Percentiles rank a stretch among this genome's conserved stretches.
phyloP scores from a whole-genome alignment of 1,140 invertebrate genomes.

The Drosophila rufa region DNA sequence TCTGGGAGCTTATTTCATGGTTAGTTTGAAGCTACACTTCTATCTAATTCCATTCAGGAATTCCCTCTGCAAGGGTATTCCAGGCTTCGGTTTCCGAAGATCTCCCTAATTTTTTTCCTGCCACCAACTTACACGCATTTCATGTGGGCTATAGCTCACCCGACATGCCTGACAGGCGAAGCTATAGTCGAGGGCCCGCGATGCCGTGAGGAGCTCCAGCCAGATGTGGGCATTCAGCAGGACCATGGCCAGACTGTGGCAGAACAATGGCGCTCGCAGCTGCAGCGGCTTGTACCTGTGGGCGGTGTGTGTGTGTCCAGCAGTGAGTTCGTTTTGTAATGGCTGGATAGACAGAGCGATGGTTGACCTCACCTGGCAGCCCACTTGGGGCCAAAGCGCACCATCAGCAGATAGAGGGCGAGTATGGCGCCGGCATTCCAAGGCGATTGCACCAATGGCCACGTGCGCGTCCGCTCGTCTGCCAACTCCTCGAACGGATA shows the following conservation, averaged over 20 bases:
- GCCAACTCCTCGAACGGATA: constrained; percentile 52
- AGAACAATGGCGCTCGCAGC: constrained; percentile 91
- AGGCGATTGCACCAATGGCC: constrained; percentile 94
- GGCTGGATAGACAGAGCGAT: background rate
- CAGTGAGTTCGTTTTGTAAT: constrained; percentile 25
- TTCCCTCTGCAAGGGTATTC: constrained; percentile 2
- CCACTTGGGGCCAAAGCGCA: constrained; percentile 92
- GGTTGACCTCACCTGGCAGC: constrained; percentile 89
- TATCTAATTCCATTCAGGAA: too few relatives aligned
- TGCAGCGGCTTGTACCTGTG: constrained; percentile 90
- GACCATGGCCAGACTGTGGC: constrained; percentile 95
- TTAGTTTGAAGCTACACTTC: background rate
- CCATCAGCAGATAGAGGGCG: constrained; percentile 91
- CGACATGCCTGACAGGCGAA: constrained; percentile 95
- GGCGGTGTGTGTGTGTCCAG: constrained; percentile 1
- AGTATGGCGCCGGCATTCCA: constrained; percentile 91
- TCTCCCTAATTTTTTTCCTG: background rate
- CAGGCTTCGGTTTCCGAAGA: background rate
- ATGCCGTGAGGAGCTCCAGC: constrained; percentile 90
- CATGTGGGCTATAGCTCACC: constrained; percentile 92
- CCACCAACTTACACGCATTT: constrained; percentile 88
- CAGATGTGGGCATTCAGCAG: constrained; percentile 94
- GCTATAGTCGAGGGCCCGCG: constrained; percentile 92
- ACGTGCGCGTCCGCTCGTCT: constrained; percentile 90
- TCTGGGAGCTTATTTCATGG: too few relatives aligned